A percentile compares a stretch with the other conserved stretches of the same genome.
These are phyloP conservation scores for Lumbricus terrestris DNA, from an alignment of 2,888 invertebrate genomes.

Conservation along the genomic window DNA sequence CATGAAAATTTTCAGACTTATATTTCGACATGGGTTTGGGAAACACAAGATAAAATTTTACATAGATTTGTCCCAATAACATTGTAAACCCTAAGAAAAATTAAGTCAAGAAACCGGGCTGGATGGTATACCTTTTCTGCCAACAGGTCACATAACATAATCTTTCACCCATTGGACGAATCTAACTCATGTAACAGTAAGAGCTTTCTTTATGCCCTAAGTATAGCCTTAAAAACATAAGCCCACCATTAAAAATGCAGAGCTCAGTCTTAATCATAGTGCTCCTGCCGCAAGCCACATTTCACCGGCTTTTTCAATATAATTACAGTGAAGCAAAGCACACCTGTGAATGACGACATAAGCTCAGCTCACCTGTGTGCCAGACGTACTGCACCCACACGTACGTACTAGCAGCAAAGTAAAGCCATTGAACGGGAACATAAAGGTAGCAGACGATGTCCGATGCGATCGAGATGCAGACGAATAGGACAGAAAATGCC, in stretches of 20 bases:
- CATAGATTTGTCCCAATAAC: no score
- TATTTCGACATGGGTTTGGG: background rate
- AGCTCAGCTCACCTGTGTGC: constrained; percentile 76
- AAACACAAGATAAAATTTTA: no score
- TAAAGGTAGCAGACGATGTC: constrained; percentile 98
- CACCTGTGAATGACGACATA: background rate
- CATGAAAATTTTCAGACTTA: background rate
- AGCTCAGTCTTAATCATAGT: background rate
- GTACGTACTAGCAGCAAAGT: constrained; percentile 96
- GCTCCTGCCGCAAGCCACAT: background rate
- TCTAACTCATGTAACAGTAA: background rate
- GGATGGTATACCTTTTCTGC: no score
- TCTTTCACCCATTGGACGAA: background rate
- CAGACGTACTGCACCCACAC: constrained; percentile 98
- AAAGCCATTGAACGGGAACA: constrained; percentile 94
- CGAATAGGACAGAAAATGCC: constrained; percentile 97
- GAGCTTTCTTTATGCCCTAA: background rate
- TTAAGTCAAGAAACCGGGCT: no score
- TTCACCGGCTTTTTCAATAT: background rate
- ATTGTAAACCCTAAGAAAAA: no score
- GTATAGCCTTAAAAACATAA: background rate
- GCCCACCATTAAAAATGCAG: background rate
- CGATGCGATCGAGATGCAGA: constrained; percentile 94
- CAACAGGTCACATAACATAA: background rate
- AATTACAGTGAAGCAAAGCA: background rate